Percentiles rank a stretch among this genome's conserved stretches.
Evolutionary conservation across 1,140 invertebrate genomes (phyloP).

Genomic region (Habropoda laboriosa): DNA sequence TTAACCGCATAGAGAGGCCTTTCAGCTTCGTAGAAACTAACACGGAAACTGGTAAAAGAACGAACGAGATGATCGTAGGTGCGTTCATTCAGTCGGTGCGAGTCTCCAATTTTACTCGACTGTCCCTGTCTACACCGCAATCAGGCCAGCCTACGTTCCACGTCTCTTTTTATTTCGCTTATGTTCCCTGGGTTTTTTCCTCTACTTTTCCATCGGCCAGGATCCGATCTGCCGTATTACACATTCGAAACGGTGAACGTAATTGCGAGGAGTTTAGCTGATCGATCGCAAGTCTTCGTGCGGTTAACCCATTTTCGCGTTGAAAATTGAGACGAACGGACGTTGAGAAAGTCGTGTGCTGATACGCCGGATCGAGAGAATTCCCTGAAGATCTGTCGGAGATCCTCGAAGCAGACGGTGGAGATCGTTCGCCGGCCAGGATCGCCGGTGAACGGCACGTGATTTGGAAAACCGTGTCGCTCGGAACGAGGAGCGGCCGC

Average conservation of each 20-base stretch:
- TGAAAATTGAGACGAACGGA: constrained; percentile 41
- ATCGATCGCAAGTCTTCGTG: background rate
- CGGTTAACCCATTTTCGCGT: constrained; percentile 49
- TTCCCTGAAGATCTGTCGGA: constrained; percentile 16
- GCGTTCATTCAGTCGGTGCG: background rate
- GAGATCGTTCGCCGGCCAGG: constrained; percentile 28
- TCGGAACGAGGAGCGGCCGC: background rate
- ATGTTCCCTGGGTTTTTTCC: background rate
- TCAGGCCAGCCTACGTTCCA: background rate
- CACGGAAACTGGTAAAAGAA: background rate
- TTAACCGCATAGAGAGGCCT: background rate
- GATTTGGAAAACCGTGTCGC: constrained; percentile 14
- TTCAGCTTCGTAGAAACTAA: background rate
- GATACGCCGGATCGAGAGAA: constrained; percentile 25
- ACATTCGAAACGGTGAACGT: constrained; percentile 23
- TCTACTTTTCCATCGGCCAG: background rate
- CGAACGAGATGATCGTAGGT: background rate
- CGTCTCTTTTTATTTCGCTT: background rate
- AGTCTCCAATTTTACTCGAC: background rate
- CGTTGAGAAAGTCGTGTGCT: constrained; percentile 40
- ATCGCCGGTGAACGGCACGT: background rate
- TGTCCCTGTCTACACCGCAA: constrained; percentile 13
- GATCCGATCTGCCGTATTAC: background rate
- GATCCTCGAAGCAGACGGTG: constrained; percentile 18
- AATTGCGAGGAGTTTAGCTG: constrained; percentile 3